Evolutionary conservation across 2,888 invertebrate genomes (phyloP), one percentile per base, ranked within the genome.

Genomic region (Esperia sulphurella): DNA sequence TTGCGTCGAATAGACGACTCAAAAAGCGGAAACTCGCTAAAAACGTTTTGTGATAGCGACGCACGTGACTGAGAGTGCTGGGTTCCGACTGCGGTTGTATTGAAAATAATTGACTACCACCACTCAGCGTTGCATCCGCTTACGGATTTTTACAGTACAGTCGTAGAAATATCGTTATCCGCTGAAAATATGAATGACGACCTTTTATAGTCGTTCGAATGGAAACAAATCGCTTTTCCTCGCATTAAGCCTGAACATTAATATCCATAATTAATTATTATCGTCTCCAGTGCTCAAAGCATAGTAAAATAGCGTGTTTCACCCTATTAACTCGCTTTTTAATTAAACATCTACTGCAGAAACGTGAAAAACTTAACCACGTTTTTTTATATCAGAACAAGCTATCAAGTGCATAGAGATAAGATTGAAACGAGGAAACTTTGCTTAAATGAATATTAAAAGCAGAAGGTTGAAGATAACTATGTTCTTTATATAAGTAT

Each of bases 1-100:
- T 61, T 63, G 47, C 57, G 61, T 58, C 61, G 58, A 49, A 59
- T 68, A 66, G 64, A 64, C 68, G 53, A 59, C 68, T 72, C 58
- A 55, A 63, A 69, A 72, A 79, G 69, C 76, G 82, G 83, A 85
- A 84, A 75, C 71, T 65, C 73, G 72, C 70, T 81, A 78, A 82
- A 83, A 83, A 83, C 79, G 74, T 83, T 85, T 80, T 65, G 70
- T 75, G 76, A 77, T 80, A 70, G 74, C 66, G 45, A 59, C 58
- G 79, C 76, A 75, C 83, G 86, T 84, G 83, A 83, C 76, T 63
- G 51, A 60, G 56, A 51, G 49, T 44, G 50, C 52, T 39, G 51
- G 43, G 35, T 41, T 21, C 28, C 12, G 35, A 42, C 49, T 14
- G 33, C 35, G 13, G 40, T 50, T 51, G 53, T 53, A 52, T 49